Conservation (phyloP, 2,888 invertebrate genomes). For the Drosophila helvetica region DNA sequence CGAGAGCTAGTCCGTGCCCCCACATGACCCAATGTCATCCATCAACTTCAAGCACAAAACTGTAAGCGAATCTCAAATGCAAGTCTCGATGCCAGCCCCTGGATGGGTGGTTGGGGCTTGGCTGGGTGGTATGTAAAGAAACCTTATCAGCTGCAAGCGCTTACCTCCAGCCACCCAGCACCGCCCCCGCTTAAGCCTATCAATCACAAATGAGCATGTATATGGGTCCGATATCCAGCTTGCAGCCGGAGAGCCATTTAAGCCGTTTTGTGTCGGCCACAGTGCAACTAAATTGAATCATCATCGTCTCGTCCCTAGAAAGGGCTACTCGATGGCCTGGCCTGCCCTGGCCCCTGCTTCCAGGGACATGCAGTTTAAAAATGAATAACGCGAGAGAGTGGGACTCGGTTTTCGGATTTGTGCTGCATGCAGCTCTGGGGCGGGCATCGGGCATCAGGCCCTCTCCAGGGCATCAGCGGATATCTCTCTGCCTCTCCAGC, state of each 20-base stretch:
- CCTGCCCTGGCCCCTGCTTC: no score
- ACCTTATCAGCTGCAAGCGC: conserved; percentile 25
- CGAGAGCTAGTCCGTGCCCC: not conserved
- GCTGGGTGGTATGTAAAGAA: conserved; percentile 45
- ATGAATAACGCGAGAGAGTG: conserved; percentile 54
- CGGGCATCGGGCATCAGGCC: no score
- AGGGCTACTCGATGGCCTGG: conserved; percentile 18
- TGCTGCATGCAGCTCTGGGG: conserved; percentile 5
- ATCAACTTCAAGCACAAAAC: conserved; percentile 56
- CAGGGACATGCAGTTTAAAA: conserved; percentile 59
- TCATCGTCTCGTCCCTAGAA: conserved; percentile 26
- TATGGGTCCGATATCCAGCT: conserved; percentile 59
- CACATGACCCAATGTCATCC: conserved; percentile 46
- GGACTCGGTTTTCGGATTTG: conserved; percentile 22
- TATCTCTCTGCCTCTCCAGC: conserved; percentile 24
- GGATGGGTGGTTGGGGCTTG: not conserved
- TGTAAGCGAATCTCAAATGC: conserved; percentile 45
- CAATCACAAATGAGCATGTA: conserved; percentile 67
- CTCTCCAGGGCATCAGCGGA: not conserved
- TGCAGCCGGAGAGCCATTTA: conserved; percentile 62
- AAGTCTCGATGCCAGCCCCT: conserved; percentile 20
- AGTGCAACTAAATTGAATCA: conserved; percentile 71
- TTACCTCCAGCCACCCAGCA: conserved; percentile 7
- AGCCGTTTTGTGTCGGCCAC: conserved; percentile 50
- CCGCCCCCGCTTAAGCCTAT: conserved; percentile 56